Conservation (phyloP, 2,113 vertebrate species). For the Macaca fascicularis region DNA sequence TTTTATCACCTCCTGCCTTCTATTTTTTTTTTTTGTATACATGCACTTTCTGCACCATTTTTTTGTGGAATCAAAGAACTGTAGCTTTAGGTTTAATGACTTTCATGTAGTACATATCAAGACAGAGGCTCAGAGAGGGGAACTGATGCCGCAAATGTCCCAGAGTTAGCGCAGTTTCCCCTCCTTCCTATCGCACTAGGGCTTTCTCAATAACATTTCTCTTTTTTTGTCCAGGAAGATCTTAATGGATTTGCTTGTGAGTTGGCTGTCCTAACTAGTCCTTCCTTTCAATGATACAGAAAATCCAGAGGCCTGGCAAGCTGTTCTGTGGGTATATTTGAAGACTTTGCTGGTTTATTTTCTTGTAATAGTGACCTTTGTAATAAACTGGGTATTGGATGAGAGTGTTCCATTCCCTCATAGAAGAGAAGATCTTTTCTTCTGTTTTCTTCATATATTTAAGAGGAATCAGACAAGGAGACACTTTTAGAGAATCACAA, state of each 20-base stretch:
- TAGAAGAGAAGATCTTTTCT: not conserved
- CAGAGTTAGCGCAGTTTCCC: not conserved
- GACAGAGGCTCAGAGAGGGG: not conserved
- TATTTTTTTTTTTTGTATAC: not conserved
- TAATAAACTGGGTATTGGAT: not conserved
- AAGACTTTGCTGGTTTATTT: not conserved
- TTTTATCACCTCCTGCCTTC: not conserved
- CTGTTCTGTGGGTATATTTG: not conserved
- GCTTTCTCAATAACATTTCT: not conserved
- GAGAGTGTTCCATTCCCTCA: not conserved
- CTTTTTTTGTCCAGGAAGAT: not conserved
- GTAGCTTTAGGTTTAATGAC: not conserved
- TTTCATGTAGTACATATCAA: not conserved
- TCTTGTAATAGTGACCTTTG: slow-evolving; percentile 12
- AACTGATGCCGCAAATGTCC: not conserved
- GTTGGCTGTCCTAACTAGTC: not conserved
- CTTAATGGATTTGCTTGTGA: not conserved
- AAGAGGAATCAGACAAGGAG: slow-evolving; percentile 4
- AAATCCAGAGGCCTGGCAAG: not conserved
- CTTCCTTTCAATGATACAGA: slow-evolving; percentile 11
- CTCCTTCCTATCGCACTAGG: not conserved
- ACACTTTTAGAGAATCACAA: not conserved
- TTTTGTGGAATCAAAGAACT: not conserved
- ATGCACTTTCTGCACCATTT: not conserved
- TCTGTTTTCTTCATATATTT: not conserved